Percentiles rank a stretch among this genome's conserved stretches.
Evolutionary conservation across 2,888 invertebrate genomes (phyloP).

Genomic region (Eristalis pertinax): DNA sequence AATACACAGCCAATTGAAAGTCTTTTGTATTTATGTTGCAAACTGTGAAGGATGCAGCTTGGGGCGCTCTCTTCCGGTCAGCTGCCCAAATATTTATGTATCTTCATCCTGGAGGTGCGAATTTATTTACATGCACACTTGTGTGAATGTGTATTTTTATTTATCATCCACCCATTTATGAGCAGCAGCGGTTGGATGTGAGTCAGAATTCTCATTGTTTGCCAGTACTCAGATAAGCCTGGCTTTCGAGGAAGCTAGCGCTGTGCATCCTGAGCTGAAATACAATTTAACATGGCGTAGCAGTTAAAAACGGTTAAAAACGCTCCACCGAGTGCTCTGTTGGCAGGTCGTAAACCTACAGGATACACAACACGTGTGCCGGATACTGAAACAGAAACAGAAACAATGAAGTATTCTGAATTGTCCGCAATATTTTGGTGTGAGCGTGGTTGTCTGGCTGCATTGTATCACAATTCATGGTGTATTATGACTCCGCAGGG

Average conservation of each 20-base stretch:
- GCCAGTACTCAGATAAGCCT: background rate
- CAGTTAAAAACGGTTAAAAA: conserved; percentile 21
- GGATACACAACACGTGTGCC: background rate
- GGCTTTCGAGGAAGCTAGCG: background rate
- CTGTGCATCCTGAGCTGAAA: background rate
- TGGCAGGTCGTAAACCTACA: conserved; percentile 22
- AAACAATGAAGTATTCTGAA: conserved; percentile 17
- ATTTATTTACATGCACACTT: background rate
- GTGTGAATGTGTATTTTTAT: background rate
- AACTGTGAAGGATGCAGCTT: background rate
- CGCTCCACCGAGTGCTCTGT: conserved; percentile 15
- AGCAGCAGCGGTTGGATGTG: background rate
- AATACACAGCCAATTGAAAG: background rate
- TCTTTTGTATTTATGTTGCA: background rate
- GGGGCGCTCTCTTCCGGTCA: background rate
- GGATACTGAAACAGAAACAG: conserved; percentile 14
- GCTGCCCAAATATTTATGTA: background rate
- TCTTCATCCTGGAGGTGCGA: background rate
- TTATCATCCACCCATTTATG: background rate
- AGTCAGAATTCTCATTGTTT: background rate
- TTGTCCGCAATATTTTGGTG: background rate
- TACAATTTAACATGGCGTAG: background rate
- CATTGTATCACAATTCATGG: conserved; percentile 45
- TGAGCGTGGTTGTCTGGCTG: conserved; percentile 2
- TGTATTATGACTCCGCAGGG: conserved; percentile 38